These are phyloP conservation scores for Uloborus plumipes DNA, from an alignment of 2,888 invertebrate genomes.

Conservation along the genomic window DNA sequence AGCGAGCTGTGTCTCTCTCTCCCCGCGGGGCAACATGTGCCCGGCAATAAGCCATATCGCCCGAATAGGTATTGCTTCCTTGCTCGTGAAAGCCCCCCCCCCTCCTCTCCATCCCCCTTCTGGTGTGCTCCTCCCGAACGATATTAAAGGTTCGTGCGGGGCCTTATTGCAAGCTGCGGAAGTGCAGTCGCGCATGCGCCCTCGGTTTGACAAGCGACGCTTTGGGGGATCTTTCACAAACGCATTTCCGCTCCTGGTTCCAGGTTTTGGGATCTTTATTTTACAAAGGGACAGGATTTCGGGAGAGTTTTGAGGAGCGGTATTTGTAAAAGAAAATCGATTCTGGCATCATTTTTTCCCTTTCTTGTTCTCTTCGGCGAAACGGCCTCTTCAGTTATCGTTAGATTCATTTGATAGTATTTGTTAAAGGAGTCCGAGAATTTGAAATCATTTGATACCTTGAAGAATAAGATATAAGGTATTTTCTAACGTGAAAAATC, in stretches of 20 bases:
- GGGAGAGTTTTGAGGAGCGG: slow-evolving; percentile 7
- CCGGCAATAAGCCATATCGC: slow-evolving; percentile 65
- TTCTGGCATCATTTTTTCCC: neutral
- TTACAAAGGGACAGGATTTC: slow-evolving; percentile 22
- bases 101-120: neutral
- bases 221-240: slow-evolving; percentile 23
- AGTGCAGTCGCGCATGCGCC: slow-evolving; percentile 56
- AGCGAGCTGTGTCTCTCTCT: slow-evolving; percentile 42
- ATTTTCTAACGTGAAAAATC: too few relatives aligned
- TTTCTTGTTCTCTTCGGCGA: too few relatives aligned
- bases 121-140: slow-evolving; percentile 22
- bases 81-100: slow-evolving; percentile 55
- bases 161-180: slow-evolving; percentile 58
- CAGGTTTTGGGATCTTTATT: slow-evolving; percentile 12
- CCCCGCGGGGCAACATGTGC: slow-evolving; percentile 61
- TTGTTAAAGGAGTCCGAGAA: too few relatives aligned
- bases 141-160: slow-evolving; percentile 53
- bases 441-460: too few relatives aligned
- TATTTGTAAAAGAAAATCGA: slow-evolving; percentile 10
- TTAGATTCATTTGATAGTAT: slow-evolving; percentile 3
- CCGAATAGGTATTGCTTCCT: slow-evolving; percentile 63
- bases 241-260: slow-evolving; percentile 24
- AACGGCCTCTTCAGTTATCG: neutral
- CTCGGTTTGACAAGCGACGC: slow-evolving; percentile 49
- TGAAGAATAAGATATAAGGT: too few relatives aligned